Evolutionary conservation across 2,113 vertebrate species (phyloP).

Genomic region (Asarcornis scutulata): DNA sequence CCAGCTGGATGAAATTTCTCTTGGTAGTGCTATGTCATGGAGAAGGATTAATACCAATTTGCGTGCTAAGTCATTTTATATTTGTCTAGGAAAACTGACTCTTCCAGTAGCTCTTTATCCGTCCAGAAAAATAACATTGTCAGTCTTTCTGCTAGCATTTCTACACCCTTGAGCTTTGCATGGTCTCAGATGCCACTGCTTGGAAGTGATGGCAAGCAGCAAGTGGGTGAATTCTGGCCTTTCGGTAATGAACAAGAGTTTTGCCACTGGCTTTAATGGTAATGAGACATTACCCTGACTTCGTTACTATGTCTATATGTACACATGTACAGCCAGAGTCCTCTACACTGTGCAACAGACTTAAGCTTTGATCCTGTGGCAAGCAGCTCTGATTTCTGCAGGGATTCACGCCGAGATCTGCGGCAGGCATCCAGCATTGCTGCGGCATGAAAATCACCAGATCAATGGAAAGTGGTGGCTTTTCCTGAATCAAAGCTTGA

Average conservation of each 20-base stretch:
- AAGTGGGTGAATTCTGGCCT: not conserved
- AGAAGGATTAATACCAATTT: not conserved
- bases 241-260: not conserved
- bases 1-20: not conserved
- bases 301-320: slow-evolving; percentile 13
- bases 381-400: slow-evolving; percentile 50
- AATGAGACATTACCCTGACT: slow-evolving; percentile 8
- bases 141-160: not conserved
- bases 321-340: not conserved
- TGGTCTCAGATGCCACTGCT: slow-evolving; percentile 20
- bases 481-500: not conserved
- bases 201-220: not conserved
- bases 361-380: slow-evolving; percentile 47
- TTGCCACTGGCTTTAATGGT: not conserved
- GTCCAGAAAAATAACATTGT: slow-evolving; percentile 23
- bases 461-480: slow-evolving; percentile 7
- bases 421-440: not conserved
- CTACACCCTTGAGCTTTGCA: slow-evolving; percentile 32
- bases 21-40: not conserved
- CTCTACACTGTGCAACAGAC: not conserved
- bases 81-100: not conserved
- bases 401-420: not conserved
- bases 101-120: not conserved
- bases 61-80: not conserved
- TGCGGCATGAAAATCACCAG: not conserved